Evolutionary conservation across 2,888 invertebrate species (phyloP).

Genomic region (Cerceris rybyensis): DNA sequence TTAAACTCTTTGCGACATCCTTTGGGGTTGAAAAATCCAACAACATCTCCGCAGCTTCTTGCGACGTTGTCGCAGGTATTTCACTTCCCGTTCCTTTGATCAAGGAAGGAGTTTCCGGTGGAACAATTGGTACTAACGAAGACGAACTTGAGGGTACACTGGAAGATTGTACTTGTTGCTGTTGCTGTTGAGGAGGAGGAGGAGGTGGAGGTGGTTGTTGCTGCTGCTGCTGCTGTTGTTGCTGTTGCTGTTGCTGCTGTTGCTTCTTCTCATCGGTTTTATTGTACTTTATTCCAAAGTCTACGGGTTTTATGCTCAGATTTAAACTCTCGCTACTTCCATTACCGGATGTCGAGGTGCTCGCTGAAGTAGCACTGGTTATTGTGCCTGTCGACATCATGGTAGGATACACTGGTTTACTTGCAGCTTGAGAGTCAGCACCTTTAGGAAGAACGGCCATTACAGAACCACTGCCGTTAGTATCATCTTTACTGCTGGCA

Average conservation of each 20-base stretch:
- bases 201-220: constrained; percentile 17
- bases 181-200: constrained; percentile 30
- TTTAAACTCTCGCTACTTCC: constrained; percentile 79
- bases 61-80: constrained; percentile 78
- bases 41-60: constrained; percentile 86
- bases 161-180: constrained; percentile 28
- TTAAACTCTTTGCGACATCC: constrained; percentile 80
- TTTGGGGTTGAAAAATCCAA: constrained; percentile 87
- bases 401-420: constrained; percentile 56
- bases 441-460: constrained; percentile 58
- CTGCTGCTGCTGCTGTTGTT: constrained; percentile 56
- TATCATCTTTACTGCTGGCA: constrained; percentile 70
- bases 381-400: constrained; percentile 50
- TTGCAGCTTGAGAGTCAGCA: constrained; percentile 50
- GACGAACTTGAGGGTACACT: constrained; percentile 30
- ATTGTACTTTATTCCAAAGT: constrained; percentile 79
- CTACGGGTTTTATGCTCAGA: constrained; percentile 82
- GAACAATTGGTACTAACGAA: constrained; percentile 27
- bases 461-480: constrained; percentile 56
- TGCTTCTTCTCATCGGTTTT: constrained; percentile 72
- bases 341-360: constrained; percentile 25
- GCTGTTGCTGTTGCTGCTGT: constrained; percentile 36
- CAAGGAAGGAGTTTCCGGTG: constrained; percentile 34
- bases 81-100: constrained; percentile 78
- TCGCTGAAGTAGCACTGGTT: constrained; percentile 31